Percentiles rank a stretch among this genome's conserved stretches.
Conservation (phyloP, 2,797 vertebrate genomes). For the Trachops cirrhosus region DNA sequence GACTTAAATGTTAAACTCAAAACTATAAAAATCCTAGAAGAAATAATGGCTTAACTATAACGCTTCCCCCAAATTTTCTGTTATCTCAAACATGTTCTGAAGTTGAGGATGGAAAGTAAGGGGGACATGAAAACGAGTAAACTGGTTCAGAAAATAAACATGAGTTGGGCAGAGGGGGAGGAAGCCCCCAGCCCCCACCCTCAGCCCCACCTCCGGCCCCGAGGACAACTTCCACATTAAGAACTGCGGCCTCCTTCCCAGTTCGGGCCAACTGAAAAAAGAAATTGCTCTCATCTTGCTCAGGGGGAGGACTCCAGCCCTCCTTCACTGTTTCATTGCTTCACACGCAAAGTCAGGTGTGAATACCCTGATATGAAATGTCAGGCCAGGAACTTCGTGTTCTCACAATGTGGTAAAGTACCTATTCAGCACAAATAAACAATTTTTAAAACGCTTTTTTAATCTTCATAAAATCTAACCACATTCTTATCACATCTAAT, state of each 20-base stretch:
- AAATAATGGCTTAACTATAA: neutral
- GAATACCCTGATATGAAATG: neutral
- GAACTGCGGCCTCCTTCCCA: neutral
- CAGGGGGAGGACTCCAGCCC: neutral
- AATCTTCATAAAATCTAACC: neutral
- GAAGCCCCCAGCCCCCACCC: rapidly evolving
- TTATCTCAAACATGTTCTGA: neutral
- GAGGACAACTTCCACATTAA: neutral
- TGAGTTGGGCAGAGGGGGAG: neutral
- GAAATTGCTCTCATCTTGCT: neutral
- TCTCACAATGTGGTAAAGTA: neutral
- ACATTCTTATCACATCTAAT: neutral
- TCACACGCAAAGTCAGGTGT: neutral
- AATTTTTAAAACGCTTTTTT: neutral
- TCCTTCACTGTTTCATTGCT: neutral
- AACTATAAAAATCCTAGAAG: neutral
- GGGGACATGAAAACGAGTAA: neutral
- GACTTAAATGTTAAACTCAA: neutral
- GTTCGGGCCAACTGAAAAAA: neutral
- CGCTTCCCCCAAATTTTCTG: neutral
- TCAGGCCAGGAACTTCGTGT: neutral
- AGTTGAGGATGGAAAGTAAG: neutral
- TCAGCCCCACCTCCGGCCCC: neutral
- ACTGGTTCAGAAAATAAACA: neutral
- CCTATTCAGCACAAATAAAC: neutral